Evolutionary conservation across 2,888 invertebrate species (phyloP), one percentile per base, ranked within the genome.

Genomic region (Caenorhabditis uteleia): DNA sequence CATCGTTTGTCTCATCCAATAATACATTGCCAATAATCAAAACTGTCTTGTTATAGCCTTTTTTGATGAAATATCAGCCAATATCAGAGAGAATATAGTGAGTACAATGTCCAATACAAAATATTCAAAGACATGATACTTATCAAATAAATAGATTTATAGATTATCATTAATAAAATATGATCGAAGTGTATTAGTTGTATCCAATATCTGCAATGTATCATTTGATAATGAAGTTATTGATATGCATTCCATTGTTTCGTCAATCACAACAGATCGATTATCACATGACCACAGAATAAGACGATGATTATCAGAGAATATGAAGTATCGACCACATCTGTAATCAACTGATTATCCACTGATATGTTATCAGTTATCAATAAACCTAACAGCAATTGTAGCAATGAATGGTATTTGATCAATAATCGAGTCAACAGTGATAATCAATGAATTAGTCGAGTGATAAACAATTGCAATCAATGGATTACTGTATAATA

Each of bases 261-360:
- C 46, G 31, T 65, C 58, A 27, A 58, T 33, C 2, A 48, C 48
- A 12, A 46, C 34, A 10, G 49, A 46, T 2, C 44, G 40, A 3
- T 46, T 58, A n/a, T 26, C 45, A 20, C 38, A 12, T 0, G 58
- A 59, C 65, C 65, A 65, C 14, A 65, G 40, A 21, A 59, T 21
- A 1, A 65, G 38, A n/a, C 58, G 65, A 14, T 36, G 46, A 18
- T 23, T 25, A 16, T 65, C 38, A 31, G 58, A 58, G 44, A 65
- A 65, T 14, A 55, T 38, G 34, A 65, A 55, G 18, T 46, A 59
- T 6, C 16, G 43, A 14, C 65, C 65, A 25, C 58, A 58, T 65
- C 55, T 64, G 53, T 12, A 49, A 40, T n/a, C n/a, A n/a, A 42
- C 7, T 14, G 21, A 40, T 40, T 40, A 20, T 26, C 10, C 26